A percentile compares a stretch with the other conserved stretches of the same genome.
These are phyloP conservation scores for Pongo abelii DNA, from an alignment of 2,113 vertebrate genomes.

Conservation along the genomic window DNA sequence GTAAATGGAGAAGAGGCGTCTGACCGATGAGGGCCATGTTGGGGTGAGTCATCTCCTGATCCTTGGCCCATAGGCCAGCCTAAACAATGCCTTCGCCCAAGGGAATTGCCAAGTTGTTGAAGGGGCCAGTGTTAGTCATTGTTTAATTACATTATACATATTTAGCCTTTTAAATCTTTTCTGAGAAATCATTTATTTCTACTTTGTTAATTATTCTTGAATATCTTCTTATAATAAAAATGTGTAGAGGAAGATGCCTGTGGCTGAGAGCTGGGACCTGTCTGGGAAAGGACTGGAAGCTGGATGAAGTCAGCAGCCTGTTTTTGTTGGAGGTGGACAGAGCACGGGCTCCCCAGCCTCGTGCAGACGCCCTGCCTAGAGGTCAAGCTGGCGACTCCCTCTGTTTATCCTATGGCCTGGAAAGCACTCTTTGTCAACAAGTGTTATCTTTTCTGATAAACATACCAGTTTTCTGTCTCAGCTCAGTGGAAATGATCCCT, in stretches of 20 bases:
- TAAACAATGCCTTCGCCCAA: slow-evolving; percentile 39
- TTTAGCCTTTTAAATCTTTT: slow-evolving; percentile 70
- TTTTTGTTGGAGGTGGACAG: not conserved
- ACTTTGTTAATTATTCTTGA: slow-evolving; percentile 75
- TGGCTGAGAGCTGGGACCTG: not conserved
- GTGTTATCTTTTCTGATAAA: slow-evolving; percentile 63
- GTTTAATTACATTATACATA: slow-evolving; percentile 53
- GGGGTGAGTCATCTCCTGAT: not conserved
- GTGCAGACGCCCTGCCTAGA: not conserved
- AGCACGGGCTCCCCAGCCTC: not conserved
- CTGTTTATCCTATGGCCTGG: slow-evolving; percentile 12
- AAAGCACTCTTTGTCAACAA: slow-evolving; percentile 25
- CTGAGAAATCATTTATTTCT: slow-evolving; percentile 75
- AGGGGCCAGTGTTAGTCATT: slow-evolving; percentile 50
- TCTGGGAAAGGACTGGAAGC: not conserved
- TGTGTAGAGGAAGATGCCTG: not conserved
- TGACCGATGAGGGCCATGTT: not conserved
- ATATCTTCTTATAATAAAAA: slow-evolving; percentile 62
- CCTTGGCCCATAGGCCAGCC: not conserved
- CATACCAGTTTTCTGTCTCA: slow-evolving; percentile 66
- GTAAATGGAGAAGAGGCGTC: not conserved
- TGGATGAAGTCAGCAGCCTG: not conserved
- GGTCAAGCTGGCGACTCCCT: not conserved
- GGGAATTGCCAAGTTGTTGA: not conserved
- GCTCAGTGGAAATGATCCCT: not conserved